Evolutionary conservation across 1,140 invertebrate species (phyloP), one percentile per base, ranked within the genome.

Genomic region (Leguminivora glycinivorella): DNA sequence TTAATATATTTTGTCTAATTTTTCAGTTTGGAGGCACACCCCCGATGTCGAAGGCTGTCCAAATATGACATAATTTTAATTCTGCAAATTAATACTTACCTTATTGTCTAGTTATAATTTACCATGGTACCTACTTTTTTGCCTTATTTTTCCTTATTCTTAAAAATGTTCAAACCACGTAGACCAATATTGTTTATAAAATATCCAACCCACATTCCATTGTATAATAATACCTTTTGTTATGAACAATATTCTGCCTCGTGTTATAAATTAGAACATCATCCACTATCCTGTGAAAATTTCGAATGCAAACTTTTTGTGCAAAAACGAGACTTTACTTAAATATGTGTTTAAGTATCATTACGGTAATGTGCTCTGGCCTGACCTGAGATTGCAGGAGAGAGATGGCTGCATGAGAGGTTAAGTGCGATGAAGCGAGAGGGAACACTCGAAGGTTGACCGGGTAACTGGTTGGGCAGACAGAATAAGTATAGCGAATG

Each of bases 261-360:
- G 7, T 22, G 25, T 40, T 40, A 60, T 1, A 60, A 68, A 31
- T 26, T 26, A 67, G 26, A 29, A 69, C 26, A 31, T 24, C 25
- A 29, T 56, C 22, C 38, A 73, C 14, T 69, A 63, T 25, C 38
- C 56, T 63, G 40, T 63, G 68, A 73, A 75, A 70, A 68, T 73
- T 73, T 69, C 78, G 76, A 74, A 82, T 79, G 74, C 77, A 71
- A 80, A 81, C 82, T 86, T 85, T 89, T 89, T 84, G 76, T 68
- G 78, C 75, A 88, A 89, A 56, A 88, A 91, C 83, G 80, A 82
- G 85, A 83, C 83, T 87, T 89, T 83, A 88, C 85, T 89, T 90
- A 90, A 91, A 91, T 89, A 90, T 89, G 87, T 89, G 83, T 90
- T 90, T 90, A 89, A 88, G 88, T 91, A 90, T 88, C 84, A 89